Evolutionary conservation across 2,888 invertebrate genomes (phyloP).

Genomic region (Rotaria macrura): DNA sequence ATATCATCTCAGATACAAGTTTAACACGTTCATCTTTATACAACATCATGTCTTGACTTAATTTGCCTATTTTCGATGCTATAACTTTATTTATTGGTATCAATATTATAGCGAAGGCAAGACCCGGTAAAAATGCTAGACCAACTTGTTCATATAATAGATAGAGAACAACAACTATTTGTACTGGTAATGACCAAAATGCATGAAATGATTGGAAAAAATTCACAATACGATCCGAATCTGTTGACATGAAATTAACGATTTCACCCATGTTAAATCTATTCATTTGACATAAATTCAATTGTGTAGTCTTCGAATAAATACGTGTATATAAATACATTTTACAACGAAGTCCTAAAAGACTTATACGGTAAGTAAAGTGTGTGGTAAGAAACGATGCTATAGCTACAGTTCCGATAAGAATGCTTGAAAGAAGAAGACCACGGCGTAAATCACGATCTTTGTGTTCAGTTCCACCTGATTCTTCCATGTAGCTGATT

Average conservation of each 20-base stretch:
- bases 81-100: slow-evolving; percentile 84
- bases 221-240: slow-evolving; percentile 84
- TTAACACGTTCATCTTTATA: slow-evolving; percentile 80
- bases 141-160: slow-evolving; percentile 61
- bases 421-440: slow-evolving; percentile 14
- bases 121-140: slow-evolving; percentile 76
- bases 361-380: slow-evolving; percentile 26
- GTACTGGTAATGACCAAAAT: slow-evolving; percentile 88
- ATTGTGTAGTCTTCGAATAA: slow-evolving; percentile 18
- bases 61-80: slow-evolving; percentile 64
- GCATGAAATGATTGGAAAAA: slow-evolving; percentile 90
- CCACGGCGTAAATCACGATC: slow-evolving; percentile 11
- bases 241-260: slow-evolving; percentile 70
- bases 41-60: slow-evolving; percentile 76
- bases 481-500: slow-evolving; percentile 24
- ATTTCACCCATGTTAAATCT: slow-evolving; percentile 30
- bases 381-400: slow-evolving; percentile 25
- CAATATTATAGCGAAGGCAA: slow-evolving; percentile 70
- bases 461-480: not conserved
- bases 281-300: slow-evolving; percentile 24
- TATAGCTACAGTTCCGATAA: not conserved
- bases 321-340: slow-evolving; percentile 19
- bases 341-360: slow-evolving; percentile 21
- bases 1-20: slow-evolving; percentile 71
- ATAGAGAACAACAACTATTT: slow-evolving; percentile 51